phyloP scores from a whole-genome alignment of 2,797 vertebrate genomes.

The Oreortyx pictus region DNA sequence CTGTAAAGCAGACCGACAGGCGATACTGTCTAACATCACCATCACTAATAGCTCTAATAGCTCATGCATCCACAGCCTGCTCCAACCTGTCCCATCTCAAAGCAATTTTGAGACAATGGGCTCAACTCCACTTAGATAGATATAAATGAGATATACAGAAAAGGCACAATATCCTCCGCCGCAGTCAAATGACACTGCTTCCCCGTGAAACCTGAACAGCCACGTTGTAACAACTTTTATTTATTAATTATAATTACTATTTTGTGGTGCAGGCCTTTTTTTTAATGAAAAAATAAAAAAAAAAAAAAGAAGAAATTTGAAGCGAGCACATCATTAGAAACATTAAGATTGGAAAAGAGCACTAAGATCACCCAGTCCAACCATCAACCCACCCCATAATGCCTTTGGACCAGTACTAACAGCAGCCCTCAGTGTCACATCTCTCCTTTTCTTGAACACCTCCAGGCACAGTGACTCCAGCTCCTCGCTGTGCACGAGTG shows the following conservation, averaged over 20 bases:
- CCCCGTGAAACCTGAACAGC: background rate
- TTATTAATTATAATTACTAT: background rate
- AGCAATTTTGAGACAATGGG: conserved; percentile 48
- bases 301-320: background rate
- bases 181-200: background rate
- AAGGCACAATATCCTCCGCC: background rate
- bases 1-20: conserved; percentile 61
- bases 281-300: background rate
- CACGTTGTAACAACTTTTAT: background rate
- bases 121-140: conserved; percentile 32
- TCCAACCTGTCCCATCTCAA: conserved; percentile 32
- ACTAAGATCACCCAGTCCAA: no score
- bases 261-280: background rate
- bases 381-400: no score
- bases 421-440: no score
- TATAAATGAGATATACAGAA: conserved; percentile 35
- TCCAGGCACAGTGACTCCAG: no score
- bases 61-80: conserved; percentile 54
- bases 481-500: no score
- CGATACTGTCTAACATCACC: conserved; percentile 54
- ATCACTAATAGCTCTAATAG: conserved; percentile 66
- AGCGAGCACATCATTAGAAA: background rate
- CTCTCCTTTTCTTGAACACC: no score
- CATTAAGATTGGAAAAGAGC: no score
- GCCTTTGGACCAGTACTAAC: no score